Evolutionary conservation across 2,113 vertebrate genomes (phyloP).

Genomic region (Pomatostomus ruficeps): DNA sequence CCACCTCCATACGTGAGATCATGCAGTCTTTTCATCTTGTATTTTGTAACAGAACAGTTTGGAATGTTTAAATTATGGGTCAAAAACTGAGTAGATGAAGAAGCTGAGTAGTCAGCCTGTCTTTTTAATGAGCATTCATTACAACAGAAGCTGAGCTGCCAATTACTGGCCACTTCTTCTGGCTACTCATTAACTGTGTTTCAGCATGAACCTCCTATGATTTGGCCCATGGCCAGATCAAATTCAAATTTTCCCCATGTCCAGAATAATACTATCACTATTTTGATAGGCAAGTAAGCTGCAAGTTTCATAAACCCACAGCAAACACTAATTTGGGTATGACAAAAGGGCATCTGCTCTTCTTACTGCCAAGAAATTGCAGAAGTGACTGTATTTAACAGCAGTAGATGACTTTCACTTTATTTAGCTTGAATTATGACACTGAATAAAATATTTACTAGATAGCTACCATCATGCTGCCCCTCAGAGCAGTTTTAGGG

Average conservation of each 20-base stretch:
- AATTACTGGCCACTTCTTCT: conserved; percentile 24
- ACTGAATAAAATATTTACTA: conserved; percentile 10
- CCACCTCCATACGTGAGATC: not conserved
- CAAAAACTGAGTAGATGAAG: not conserved
- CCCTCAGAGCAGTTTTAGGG: not conserved
- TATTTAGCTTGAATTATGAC: conserved; percentile 3
- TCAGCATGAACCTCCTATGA: not conserved
- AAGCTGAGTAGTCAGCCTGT: not conserved
- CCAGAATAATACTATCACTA: not conserved
- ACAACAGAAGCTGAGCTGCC: not conserved
- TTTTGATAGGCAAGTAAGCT: not conserved
- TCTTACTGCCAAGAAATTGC: not conserved
- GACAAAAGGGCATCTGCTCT: conserved; percentile 22
- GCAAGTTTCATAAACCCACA: not conserved
- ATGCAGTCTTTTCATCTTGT: not conserved
- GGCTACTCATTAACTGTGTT: conserved; percentile 20
- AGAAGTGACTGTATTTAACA: not conserved
- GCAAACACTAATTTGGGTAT: not conserved
- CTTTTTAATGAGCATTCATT: not conserved
- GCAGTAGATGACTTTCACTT: not conserved
- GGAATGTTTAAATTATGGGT: not conserved
- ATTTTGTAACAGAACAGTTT: not conserved
- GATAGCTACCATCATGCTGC: not conserved
- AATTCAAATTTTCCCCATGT: not conserved
- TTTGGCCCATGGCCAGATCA: not conserved